Conservation (phyloP, 2,797 vertebrate species). For the Hybognathus amarus region DNA sequence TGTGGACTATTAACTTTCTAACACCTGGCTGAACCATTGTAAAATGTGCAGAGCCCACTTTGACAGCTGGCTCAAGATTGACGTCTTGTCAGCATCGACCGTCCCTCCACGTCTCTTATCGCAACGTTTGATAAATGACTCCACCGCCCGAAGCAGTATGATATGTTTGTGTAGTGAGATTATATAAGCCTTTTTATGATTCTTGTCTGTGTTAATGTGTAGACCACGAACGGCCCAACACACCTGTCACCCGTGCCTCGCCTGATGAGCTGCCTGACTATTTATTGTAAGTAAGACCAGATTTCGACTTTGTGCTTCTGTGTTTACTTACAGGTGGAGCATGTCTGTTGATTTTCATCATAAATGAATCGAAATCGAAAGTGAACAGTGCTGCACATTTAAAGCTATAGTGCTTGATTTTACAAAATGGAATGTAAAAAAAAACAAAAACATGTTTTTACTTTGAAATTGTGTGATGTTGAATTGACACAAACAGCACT, state of each 20-base stretch:
- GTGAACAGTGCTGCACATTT: neutral
- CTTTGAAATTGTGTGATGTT: neutral
- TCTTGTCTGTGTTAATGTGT: conserved; percentile 57
- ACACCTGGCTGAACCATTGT: conserved; percentile 76
- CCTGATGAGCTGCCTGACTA: conserved; percentile 81
- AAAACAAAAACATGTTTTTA: too few relatives aligned
- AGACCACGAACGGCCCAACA: conserved; percentile 74
- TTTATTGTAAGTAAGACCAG: conserved; percentile 80
- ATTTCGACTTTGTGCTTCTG: neutral
- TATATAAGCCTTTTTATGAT: conserved; percentile 60
- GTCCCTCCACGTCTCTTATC: conserved; percentile 68
- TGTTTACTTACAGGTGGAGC: conserved; percentile 4
- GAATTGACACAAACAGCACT: neutral
- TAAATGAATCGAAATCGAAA: neutral
- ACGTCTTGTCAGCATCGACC: conserved; percentile 46
- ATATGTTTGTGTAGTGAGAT: conserved; percentile 69
- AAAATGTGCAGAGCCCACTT: conserved; percentile 10
- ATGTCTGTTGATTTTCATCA: neutral
- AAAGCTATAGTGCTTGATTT: neutral
- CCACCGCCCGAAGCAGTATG: conserved; percentile 62
- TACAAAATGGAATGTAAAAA: too few relatives aligned
- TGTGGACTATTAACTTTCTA: conserved; percentile 80
- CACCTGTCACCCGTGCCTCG: conserved; percentile 70
- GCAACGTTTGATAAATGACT: conserved; percentile 64
- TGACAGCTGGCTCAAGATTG: neutral